Evolutionary conservation across 1,140 invertebrate genomes (phyloP), one percentile per base, ranked within the genome.

Genomic region (Oncopeltus fasciatus): DNA sequence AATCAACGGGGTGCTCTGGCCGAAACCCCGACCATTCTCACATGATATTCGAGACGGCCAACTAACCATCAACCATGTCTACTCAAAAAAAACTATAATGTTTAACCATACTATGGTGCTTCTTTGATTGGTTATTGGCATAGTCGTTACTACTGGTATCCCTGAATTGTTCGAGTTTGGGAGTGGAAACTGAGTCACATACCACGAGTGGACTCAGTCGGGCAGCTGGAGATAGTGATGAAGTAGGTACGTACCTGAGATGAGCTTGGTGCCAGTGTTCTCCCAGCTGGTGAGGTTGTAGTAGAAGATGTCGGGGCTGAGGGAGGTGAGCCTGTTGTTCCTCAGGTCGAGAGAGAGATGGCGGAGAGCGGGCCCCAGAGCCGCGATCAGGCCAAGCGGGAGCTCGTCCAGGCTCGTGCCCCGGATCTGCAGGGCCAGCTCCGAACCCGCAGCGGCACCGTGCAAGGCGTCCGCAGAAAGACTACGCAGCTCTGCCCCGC

Each of bases 251-350:
- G 77, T 74, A 87, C 86, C 85, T 74, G 84, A 82, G 47, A 89
- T 80, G 71, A 87, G 78, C 70, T 86, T 87, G 5, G 88, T 90
- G 27, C 88, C 88, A 44, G 88, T 83, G 65, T 83, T 82, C 72
- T 90, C 88, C 89, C 88, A 92, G 24, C 85, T 85, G 2, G 86
- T 83, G 61, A 81, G 81, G 72, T 92, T 92, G 2, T 86, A 85
- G 72, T 92, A 92, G 68, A 92, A 85, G 27, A 87, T 83, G n/a
- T 87, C 85, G 21, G 88, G 87, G 72, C 84, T 85, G 33, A 92
- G 75, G 57, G 84, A 83, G 58, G 83, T 81, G 66, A 92, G 82
- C 74, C 85, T 81, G 76, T 92, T 92, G 70, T 87, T 80, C 64
- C 86, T 82, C 43, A 92, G 76, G 70, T 92, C 88, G 47, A 92